Evolutionary conservation across 1,140 invertebrate genomes (phyloP).

Genomic region (Drosophila lini): DNA sequence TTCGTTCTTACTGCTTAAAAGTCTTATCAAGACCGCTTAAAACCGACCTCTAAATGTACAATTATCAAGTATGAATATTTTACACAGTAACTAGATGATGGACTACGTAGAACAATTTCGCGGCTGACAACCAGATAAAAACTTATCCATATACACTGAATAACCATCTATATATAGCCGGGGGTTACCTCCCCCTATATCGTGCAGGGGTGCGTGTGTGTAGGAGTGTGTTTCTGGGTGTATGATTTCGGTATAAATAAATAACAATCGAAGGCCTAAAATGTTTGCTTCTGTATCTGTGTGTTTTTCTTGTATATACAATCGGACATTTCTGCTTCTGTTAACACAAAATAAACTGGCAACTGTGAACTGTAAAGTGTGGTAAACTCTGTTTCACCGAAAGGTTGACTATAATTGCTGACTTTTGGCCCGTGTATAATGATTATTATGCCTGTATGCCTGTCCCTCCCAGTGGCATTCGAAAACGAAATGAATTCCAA

Average conservation of each 20-base stretch:
- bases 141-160: constrained; percentile 71
- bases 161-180: constrained; percentile 51
- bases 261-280: constrained; percentile 46
- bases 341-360: constrained; percentile 49
- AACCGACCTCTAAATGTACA: constrained; percentile 77
- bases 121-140: constrained; percentile 74
- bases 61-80: constrained; percentile 72
- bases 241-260: constrained; percentile 44
- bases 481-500: constrained; percentile 55
- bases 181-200: constrained; percentile 2
- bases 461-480: constrained; percentile 17
- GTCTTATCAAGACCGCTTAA: constrained; percentile 81
- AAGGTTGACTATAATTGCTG: constrained; percentile 62
- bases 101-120: constrained; percentile 69
- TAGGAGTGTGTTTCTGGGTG: not conserved
- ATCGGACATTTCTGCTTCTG: constrained; percentile 58
- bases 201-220: constrained; percentile 3
- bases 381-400: constrained; percentile 14
- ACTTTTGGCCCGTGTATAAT: constrained; percentile 49
- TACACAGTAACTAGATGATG: constrained; percentile 74
- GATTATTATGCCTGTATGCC: constrained; percentile 17
- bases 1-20: constrained; percentile 69
- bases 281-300: constrained; percentile 32
- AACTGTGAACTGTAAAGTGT: constrained; percentile 4
- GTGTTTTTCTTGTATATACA: constrained; percentile 50